Evolutionary conservation across 2,888 invertebrate genomes (phyloP).

Genomic region (Beris chalybata): DNA sequence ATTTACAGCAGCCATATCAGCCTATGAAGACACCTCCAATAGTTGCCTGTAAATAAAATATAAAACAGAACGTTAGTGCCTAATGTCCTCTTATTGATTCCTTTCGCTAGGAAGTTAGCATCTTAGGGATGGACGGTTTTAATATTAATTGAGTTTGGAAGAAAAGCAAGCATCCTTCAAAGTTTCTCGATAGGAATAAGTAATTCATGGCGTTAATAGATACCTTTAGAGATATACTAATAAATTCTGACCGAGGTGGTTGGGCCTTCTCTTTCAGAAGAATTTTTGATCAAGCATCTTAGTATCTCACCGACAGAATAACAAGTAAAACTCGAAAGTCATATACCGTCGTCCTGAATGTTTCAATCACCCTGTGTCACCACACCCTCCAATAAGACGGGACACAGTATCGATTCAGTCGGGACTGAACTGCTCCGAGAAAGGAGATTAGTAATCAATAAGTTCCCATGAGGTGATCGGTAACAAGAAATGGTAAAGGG

Average conservation of each 20-base stretch:
- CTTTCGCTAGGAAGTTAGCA: conserved; percentile 1
- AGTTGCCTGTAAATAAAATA: conserved; percentile 31
- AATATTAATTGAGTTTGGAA: conserved; percentile 24
- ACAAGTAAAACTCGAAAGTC: conserved; percentile 1
- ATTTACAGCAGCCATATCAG: conserved; percentile 38
- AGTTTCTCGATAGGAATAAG: conserved; percentile 30
- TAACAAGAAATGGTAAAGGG: not conserved
- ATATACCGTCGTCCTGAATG: not conserved
- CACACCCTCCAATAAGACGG: not conserved
- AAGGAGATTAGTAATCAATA: conserved; percentile 32
- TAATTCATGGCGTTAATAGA: conserved; percentile 31
- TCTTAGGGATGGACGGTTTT: not conserved
- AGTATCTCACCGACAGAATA: too few relatives aligned
- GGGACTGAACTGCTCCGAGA: conserved; percentile 8
- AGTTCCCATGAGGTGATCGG: not conserved
- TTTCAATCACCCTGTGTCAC: too few relatives aligned
- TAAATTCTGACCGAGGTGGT: conserved; percentile 16
- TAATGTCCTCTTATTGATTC: conserved; percentile 27
- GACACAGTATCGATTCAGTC: conserved; percentile 15
- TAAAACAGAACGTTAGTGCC: conserved; percentile 3
- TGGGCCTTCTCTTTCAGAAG: too few relatives aligned
- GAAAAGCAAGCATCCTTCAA: conserved; percentile 18
- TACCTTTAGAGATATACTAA: conserved; percentile 27
- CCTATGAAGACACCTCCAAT: conserved; percentile 32
- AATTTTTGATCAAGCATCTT: too few relatives aligned